A percentile compares a stretch with the other conserved stretches of the same genome.
These are phyloP conservation scores for Somateria mollissima DNA, from an alignment of 2,797 vertebrate genomes.

Conservation along the genomic window DNA sequence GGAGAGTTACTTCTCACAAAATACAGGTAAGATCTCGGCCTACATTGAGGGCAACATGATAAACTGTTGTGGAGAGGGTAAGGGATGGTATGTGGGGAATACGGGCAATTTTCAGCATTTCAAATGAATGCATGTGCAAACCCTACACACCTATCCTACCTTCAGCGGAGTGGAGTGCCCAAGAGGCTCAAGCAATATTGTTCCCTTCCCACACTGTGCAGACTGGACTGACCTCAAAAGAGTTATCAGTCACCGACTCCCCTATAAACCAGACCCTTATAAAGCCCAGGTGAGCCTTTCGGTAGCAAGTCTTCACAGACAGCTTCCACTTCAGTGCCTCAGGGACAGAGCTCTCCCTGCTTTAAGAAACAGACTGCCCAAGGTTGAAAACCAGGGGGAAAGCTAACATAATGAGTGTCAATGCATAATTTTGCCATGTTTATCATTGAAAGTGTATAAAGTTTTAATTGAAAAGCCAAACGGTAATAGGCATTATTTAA, in stretches of 20 bases:
- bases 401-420: background rate
- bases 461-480: conserved; percentile 9
- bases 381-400: background rate
- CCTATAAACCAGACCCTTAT: background rate
- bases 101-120: accelerated
- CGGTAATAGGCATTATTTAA: conserved; percentile 21
- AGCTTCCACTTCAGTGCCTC: background rate
- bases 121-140: accelerated
- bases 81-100: background rate
- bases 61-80: background rate
- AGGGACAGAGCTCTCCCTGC: background rate
- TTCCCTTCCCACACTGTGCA: background rate
- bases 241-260: background rate
- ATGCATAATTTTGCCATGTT: background rate
- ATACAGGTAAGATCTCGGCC: background rate
- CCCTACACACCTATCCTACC: background rate
- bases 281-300: conserved; percentile 10
- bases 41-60: accelerated
- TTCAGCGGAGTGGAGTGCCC: background rate
- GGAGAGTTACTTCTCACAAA: background rate
- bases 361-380: accelerated
- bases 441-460: background rate
- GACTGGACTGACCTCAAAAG: background rate
- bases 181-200: background rate
- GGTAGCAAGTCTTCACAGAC: background rate